phyloP scores from a whole-genome alignment of 1,140 invertebrate genomes.

The Linepithema humile region DNA sequence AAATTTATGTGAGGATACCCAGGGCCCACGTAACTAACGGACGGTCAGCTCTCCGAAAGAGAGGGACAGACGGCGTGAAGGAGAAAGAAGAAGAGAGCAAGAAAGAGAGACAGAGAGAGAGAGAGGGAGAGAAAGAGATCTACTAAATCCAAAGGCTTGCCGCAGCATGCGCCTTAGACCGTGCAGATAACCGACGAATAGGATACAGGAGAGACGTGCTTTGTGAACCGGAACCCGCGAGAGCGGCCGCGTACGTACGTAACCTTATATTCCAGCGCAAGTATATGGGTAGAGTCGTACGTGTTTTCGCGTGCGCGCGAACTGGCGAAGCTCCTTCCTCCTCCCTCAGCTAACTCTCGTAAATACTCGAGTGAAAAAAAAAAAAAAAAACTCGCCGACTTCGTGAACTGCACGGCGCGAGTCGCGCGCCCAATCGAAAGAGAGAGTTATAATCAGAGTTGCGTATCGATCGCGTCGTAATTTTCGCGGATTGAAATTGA shows the following conservation, averaged over 20 bases:
- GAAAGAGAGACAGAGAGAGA: neutral
- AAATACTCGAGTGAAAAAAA: no score
- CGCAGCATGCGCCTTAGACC: conserved; percentile 79
- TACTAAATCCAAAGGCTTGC: conserved; percentile 78
- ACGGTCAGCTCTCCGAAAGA: conserved; percentile 67
- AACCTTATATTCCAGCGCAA: conserved; percentile 35
- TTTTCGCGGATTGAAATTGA: neutral
- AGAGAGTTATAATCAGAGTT: neutral
- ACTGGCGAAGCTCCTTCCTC: neutral
- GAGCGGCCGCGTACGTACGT: conserved; percentile 64
- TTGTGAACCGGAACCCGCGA: conserved; percentile 80
- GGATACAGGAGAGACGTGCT: conserved; percentile 75
- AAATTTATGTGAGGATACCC: conserved; percentile 83
- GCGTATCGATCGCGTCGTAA: neutral
- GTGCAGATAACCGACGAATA: conserved; percentile 77
- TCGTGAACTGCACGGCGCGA: neutral
- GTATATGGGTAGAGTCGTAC: neutral
- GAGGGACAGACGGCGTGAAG: conserved; percentile 23
- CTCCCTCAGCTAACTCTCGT: neutral
- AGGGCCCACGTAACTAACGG: conserved; percentile 80
- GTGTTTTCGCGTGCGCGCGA: conserved; percentile 10
- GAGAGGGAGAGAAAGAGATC: conserved; percentile 67
- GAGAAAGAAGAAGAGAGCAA: neutral
- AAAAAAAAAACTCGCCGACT: neutral
- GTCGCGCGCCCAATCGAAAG: neutral